These are phyloP conservation scores for Bubo blakistoni DNA, from an alignment of 2,113 vertebrate species.

Conservation along the genomic window DNA sequence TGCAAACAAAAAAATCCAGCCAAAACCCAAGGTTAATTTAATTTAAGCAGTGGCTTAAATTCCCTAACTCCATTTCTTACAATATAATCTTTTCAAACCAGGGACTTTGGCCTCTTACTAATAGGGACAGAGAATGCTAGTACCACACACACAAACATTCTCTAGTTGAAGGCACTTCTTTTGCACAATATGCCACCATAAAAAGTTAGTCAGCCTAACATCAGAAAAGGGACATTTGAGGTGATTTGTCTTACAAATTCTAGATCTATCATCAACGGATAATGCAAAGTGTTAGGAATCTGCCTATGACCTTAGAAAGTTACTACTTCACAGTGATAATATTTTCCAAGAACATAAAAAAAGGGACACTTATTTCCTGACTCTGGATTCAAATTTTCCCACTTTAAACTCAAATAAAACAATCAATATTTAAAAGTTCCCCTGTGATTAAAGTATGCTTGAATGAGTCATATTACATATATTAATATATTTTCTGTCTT, in stretches of 20 bases:
- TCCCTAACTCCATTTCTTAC: background rate
- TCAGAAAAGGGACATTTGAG: background rate
- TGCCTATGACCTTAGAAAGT: background rate
- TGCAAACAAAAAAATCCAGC: background rate
- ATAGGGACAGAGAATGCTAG: background rate
- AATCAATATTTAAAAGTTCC: background rate
- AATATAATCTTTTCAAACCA: background rate
- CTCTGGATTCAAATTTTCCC: background rate
- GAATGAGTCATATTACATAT: background rate
- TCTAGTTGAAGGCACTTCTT: background rate
- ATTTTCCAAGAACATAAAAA: background rate
- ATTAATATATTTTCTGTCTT: background rate
- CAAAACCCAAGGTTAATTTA: background rate
- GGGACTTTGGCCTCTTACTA: background rate
- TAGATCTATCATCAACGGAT: background rate
- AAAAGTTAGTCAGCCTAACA: background rate
- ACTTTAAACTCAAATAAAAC: background rate
- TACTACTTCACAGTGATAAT: background rate
- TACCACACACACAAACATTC: background rate
- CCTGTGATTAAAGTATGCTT: background rate
- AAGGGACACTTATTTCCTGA: background rate
- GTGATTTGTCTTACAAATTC: background rate
- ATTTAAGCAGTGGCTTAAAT: background rate
- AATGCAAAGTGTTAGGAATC: background rate
- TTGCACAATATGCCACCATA: background rate